These are phyloP conservation scores for Pyrrhosoma nymphula DNA, from an alignment of 2,888 invertebrate species.

Conservation along the genomic window DNA sequence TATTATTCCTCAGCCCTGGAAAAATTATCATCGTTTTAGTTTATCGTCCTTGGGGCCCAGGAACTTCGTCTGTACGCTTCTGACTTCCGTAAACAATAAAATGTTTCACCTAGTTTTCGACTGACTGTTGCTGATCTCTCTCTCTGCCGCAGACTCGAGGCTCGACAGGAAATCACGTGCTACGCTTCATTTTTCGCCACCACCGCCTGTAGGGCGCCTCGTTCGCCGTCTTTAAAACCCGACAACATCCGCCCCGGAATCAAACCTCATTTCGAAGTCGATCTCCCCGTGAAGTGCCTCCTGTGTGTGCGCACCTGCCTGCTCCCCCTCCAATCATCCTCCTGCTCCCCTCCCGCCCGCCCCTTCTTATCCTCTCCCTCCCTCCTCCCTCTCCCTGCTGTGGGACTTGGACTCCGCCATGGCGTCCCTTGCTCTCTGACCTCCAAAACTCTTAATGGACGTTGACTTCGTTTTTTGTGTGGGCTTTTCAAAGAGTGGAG, in stretches of 20 bases:
- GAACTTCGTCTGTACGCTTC: background rate
- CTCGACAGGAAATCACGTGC: background rate
- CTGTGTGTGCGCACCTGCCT: background rate
- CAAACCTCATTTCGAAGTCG: conserved; percentile 39
- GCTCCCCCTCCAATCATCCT: background rate
- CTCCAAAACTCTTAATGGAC: background rate
- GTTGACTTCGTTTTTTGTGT: background rate
- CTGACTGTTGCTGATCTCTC: background rate
- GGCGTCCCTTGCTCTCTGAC: background rate
- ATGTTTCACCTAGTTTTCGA: background rate
- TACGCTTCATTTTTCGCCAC: background rate
- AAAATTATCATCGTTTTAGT: background rate
- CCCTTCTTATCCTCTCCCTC: background rate
- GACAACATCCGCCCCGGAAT: conserved; percentile 2
- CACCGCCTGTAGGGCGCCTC: background rate
- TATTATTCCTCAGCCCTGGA: background rate
- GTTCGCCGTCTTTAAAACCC: background rate
- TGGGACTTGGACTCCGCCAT: too few relatives aligned
- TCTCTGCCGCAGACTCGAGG: background rate
- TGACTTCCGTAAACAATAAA: background rate
- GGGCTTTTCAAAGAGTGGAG: background rate
- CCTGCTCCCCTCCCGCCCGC: background rate
- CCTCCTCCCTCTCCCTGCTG: background rate
- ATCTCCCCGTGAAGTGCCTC: background rate
- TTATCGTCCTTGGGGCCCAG: background rate